phyloP scores from a whole-genome alignment of 1,140 invertebrate genomes.

The Elysia chlorotica region DNA sequence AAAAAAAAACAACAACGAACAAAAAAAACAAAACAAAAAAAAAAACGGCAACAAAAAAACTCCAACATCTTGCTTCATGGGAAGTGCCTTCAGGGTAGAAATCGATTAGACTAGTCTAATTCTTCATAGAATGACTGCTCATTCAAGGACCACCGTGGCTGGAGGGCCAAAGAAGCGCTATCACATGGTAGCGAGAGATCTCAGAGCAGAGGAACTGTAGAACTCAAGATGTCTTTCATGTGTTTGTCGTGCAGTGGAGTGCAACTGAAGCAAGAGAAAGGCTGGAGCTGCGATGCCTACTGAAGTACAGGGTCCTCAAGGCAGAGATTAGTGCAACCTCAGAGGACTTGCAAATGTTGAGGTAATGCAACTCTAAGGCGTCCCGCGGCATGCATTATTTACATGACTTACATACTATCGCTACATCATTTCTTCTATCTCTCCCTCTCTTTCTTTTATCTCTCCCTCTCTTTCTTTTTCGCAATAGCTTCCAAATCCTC shows the following conservation, averaged over 20 bases:
- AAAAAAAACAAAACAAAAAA: neutral
- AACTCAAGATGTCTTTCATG: neutral
- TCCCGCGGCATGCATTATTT: no score
- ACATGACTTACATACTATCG: no score
- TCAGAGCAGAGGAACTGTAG: neutral
- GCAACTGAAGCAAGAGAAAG: constrained; percentile 27
- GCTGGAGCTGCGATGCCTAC: constrained; percentile 40
- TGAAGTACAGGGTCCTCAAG: constrained; percentile 51
- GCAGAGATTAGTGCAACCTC: constrained; percentile 57
- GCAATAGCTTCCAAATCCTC: no score
- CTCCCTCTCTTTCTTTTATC: neutral
- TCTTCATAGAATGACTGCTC: neutral
- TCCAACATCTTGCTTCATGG: neutral
- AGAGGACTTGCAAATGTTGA: constrained; percentile 48
- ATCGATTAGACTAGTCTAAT: no score
- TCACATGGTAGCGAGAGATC: neutral
- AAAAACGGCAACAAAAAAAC: neutral
- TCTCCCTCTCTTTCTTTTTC: no score
- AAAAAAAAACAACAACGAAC: no score
- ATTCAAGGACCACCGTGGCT: no score
- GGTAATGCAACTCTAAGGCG: constrained; percentile 12
- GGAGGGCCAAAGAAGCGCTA: no score
- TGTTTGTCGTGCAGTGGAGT: neutral
- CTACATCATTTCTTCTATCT: neutral
- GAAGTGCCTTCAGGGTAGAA: neutral